Percentiles rank a stretch among this genome's conserved stretches.
phyloP scores from a whole-genome alignment of 2,888 invertebrate species.

The Agrilus mali region DNA sequence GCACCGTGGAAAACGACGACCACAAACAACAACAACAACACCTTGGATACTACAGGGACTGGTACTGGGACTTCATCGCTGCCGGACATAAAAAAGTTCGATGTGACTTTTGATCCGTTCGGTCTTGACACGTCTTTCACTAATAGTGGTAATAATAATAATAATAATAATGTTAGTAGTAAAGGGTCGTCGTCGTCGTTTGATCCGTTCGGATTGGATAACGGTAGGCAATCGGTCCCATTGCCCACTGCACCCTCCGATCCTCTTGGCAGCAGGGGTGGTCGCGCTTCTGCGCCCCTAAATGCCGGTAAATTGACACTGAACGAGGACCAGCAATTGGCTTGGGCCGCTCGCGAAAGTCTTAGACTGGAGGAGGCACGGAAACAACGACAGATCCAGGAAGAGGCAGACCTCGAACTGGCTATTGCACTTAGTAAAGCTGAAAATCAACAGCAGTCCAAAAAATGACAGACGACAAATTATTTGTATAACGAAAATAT shows the following conservation, averaged over 20 bases:
- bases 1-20: conserved; percentile 28
- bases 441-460: conserved; percentile 23
- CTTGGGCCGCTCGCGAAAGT: conserved; percentile 63
- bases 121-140: conserved; percentile 28
- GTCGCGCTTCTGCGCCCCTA: conserved; percentile 25
- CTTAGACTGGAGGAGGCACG: conserved; percentile 48
- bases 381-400: conserved; percentile 43
- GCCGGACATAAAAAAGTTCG: neutral
- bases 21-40: conserved; percentile 12
- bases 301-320: conserved; percentile 24
- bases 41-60: conserved; percentile 6
- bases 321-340: conserved; percentile 56
- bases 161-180: neutral
- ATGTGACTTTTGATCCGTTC: conserved; percentile 39
- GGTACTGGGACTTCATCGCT: conserved; percentile 15
- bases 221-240: conserved; percentile 19
- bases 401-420: conserved; percentile 60
- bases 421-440: conserved; percentile 56
- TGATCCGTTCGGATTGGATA: conserved; percentile 9
- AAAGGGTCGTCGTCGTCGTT: neutral
- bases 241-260: conserved; percentile 15
- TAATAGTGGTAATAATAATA: conserved; percentile 4
- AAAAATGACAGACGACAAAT: conserved; percentile 4
- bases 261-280: conserved; percentile 22
- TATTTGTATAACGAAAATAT: neutral